Conservation (phyloP, 2,113 vertebrate genomes). For the Litocranius walleri region DNA sequence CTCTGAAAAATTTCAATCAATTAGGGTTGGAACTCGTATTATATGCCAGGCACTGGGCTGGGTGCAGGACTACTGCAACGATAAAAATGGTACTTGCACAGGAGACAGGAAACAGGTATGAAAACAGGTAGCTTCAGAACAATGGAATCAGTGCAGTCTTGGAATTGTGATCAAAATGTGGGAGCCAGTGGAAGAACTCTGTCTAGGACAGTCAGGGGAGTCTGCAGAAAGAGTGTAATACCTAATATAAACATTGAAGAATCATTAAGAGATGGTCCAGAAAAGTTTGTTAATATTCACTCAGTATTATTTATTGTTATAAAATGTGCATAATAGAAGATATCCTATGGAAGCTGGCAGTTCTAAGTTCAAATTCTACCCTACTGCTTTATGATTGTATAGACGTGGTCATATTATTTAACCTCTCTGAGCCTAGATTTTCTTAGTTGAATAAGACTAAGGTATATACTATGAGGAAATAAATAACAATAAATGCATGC, state of each 20-base stretch:
- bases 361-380: neutral
- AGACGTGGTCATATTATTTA: neutral
- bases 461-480: neutral
- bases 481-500: neutral
- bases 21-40: neutral
- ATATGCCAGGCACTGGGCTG: neutral
- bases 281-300: neutral
- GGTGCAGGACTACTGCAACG: neutral
- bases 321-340: neutral
- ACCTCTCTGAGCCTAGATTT: neutral
- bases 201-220: neutral
- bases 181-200: neutral
- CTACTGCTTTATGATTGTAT: neutral
- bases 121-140: neutral
- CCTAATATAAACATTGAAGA: neutral
- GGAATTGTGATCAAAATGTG: neutral
- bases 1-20: neutral
- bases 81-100: neutral
- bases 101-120: neutral
- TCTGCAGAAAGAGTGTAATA: neutral
- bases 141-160: neutral
- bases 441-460: slow-evolving; percentile 24
- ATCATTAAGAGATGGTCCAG: neutral
- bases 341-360: neutral
- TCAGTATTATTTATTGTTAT: neutral